Evolutionary conservation across 2,113 vertebrate genomes (phyloP).

Genomic region (Noctilio leporinus): DNA sequence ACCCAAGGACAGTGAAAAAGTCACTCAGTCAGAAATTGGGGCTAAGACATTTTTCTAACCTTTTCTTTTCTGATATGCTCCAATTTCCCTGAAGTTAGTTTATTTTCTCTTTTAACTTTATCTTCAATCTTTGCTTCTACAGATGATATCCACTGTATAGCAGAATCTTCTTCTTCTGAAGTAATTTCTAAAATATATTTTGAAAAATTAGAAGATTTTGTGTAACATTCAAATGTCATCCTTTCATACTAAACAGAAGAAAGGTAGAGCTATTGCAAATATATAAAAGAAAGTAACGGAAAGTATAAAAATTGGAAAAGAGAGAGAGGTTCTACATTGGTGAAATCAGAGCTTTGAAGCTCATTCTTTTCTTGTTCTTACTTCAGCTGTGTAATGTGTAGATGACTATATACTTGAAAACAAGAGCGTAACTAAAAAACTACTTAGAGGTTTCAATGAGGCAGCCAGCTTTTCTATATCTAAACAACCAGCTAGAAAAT

Average conservation of each 20-base stretch:
- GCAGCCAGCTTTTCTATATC: background rate
- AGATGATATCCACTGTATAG: constrained; percentile 89
- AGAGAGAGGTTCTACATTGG: background rate
- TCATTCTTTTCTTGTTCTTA: background rate
- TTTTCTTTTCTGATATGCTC: constrained; percentile 90
- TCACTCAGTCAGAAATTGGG: background rate
- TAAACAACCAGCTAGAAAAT: background rate
- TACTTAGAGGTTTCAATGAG: background rate
- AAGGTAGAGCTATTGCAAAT: background rate
- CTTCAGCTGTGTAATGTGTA: background rate
- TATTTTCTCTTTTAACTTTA: constrained; percentile 75
- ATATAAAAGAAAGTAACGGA: background rate
- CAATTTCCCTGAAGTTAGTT: constrained; percentile 82
- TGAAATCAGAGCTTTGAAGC: background rate
- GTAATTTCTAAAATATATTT: constrained; percentile 51
- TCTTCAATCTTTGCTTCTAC: constrained; percentile 79
- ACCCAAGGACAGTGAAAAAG: background rate
- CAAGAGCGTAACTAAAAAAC: background rate
- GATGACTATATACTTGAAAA: background rate
- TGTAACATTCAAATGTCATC: background rate
- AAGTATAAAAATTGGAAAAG: background rate
- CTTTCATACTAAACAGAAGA: background rate
- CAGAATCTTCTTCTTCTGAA: constrained; percentile 47
- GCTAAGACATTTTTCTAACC: constrained; percentile 73
- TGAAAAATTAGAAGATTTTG: constrained; percentile 28